phyloP scores from a whole-genome alignment of 2,113 vertebrate species.

The Amazona guildingii region DNA sequence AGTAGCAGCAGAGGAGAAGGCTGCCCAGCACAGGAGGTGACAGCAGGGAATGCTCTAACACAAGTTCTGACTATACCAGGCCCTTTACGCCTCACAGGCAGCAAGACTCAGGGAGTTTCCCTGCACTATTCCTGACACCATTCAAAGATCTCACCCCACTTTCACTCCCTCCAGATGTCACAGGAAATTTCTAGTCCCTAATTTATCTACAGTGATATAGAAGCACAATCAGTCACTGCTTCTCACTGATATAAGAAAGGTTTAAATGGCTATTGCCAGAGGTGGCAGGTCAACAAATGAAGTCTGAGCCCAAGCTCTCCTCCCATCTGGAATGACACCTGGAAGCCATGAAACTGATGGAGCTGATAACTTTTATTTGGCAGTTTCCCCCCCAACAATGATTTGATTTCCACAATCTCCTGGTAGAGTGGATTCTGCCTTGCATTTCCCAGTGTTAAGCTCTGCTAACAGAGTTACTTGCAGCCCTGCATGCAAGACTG shows the following conservation, averaged over 20 bases:
- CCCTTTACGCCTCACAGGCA: not conserved
- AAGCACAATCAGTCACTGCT: not conserved
- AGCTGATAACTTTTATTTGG: not conserved
- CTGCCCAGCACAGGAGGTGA: not conserved
- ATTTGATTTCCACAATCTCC: not conserved
- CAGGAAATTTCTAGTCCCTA: not conserved
- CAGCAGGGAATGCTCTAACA: not conserved
- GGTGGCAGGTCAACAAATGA: not conserved
- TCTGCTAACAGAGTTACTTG: not conserved
- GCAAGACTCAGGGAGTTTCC: not conserved
- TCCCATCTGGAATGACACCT: not conserved
- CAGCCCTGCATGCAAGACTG: not conserved
- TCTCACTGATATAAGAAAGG: not conserved
- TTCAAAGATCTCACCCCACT: not conserved
- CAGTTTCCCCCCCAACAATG: not conserved
- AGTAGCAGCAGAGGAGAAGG: constrained; percentile 2
- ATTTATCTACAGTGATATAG: not conserved
- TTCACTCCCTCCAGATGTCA: not conserved
- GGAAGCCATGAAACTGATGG: not conserved
- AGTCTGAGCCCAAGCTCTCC: not conserved
- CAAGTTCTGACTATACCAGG: not conserved
- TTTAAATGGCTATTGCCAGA: not conserved
- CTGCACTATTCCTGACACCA: not conserved
- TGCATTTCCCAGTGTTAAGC: not conserved
- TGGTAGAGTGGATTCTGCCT: not conserved